Percentiles rank a stretch among this genome's conserved stretches.
Evolutionary conservation across 2,113 vertebrate genomes (phyloP).

Genomic region (Balaeniceps rex): DNA sequence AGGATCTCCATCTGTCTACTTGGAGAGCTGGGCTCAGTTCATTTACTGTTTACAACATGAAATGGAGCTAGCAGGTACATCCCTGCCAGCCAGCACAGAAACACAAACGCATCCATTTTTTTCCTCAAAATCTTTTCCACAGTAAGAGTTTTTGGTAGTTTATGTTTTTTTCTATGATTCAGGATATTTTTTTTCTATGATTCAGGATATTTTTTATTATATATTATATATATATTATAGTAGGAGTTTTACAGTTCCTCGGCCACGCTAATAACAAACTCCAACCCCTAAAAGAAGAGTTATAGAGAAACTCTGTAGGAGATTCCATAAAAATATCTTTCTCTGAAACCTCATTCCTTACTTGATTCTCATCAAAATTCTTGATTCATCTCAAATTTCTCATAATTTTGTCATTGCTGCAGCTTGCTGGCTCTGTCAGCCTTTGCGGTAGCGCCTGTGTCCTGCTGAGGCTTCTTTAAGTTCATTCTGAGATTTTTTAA

Average conservation of each 20-base stretch:
- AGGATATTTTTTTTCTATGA: too few relatives aligned
- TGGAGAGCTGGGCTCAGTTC: background rate
- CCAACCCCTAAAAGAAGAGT: background rate
- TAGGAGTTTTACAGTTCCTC: background rate
- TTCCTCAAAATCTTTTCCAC: background rate
- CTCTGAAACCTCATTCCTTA: background rate
- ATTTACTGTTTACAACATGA: background rate
- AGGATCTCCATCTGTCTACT: background rate
- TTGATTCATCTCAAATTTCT: background rate
- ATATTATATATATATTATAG: too few relatives aligned
- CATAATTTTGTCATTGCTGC: background rate
- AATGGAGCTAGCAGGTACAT: background rate
- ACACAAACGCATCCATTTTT: background rate
- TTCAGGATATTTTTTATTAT: background rate
- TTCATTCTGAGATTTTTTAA: background rate
- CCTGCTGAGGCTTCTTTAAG: background rate
- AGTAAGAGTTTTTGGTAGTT: background rate
- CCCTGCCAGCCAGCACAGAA: background rate
- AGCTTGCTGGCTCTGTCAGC: background rate
- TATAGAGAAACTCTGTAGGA: background rate
- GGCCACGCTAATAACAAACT: background rate
- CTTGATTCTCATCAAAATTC: too few relatives aligned
- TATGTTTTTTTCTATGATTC: background rate
- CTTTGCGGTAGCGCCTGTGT: background rate
- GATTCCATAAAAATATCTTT: background rate